Evolutionary conservation across 2,797 vertebrate species (phyloP).

Genomic region (Gobionotothen gibberifrons): DNA sequence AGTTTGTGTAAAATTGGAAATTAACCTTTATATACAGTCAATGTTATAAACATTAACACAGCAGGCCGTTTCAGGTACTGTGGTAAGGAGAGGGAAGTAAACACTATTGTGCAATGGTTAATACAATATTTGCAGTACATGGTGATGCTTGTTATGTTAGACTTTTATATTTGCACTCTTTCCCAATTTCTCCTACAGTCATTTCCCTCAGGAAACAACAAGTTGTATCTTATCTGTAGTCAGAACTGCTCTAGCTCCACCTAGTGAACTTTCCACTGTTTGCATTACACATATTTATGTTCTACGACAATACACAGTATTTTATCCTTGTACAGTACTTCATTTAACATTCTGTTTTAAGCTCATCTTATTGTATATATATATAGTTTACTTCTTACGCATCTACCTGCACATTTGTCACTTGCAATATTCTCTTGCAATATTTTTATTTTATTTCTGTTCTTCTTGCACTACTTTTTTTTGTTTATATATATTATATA

Average conservation of each 20-base stretch:
- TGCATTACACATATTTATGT: too few relatives aligned
- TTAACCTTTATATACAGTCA: too few relatives aligned
- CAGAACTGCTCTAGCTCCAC: conserved; percentile 26
- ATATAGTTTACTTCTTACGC: too few relatives aligned
- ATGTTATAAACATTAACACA: neutral
- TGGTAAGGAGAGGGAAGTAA: neutral
- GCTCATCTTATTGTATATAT: too few relatives aligned
- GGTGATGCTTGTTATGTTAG: neutral
- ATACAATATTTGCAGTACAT: neutral
- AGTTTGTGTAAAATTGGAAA: neutral
- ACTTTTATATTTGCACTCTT: neutral
- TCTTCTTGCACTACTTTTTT: too few relatives aligned
- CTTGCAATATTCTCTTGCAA: too few relatives aligned
- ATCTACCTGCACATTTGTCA: too few relatives aligned
- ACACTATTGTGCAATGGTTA: neutral
- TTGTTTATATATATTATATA: too few relatives aligned
- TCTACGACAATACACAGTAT: too few relatives aligned
- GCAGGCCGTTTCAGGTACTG: neutral
- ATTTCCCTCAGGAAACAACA: neutral
- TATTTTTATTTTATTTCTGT: too few relatives aligned
- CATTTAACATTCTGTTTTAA: too few relatives aligned
- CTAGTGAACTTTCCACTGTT: conserved; percentile 12
- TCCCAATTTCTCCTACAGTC: neutral
- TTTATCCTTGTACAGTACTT: too few relatives aligned
- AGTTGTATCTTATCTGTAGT: neutral